These are phyloP conservation scores for Bradypus variegatus DNA, from an alignment of 2,797 vertebrate genomes.

Conservation along the genomic window DNA sequence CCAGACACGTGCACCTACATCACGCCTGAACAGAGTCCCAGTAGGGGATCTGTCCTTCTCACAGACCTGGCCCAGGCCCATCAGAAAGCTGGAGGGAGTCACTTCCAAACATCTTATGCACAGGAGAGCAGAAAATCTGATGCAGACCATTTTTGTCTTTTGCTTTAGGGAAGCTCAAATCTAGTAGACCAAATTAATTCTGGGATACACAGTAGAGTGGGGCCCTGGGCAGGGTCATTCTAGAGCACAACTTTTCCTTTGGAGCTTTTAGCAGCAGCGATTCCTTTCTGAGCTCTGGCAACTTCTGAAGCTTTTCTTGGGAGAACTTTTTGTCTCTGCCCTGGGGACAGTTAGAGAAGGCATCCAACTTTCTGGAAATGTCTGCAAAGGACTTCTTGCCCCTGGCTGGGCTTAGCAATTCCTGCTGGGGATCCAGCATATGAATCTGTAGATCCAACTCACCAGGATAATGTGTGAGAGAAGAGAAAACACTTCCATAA, in stretches of 20 bases:
- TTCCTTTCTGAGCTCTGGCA: background rate
- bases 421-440: background rate
- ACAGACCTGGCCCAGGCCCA: slow-evolving; percentile 64
- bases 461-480: background rate
- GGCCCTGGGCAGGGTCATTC: slow-evolving; percentile 4
- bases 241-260: slow-evolving; percentile 48
- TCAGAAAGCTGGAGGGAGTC: slow-evolving; percentile 58
- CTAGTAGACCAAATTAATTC: slow-evolving; percentile 45
- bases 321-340: background rate
- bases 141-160: slow-evolving; percentile 42
- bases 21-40: slow-evolving; percentile 68
- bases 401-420: background rate
- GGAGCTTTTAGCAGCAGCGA: slow-evolving; percentile 37
- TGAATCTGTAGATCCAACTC: background rate
- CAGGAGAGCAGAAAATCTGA: slow-evolving; percentile 38
- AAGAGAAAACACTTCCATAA: background rate
- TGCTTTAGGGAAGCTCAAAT: slow-evolving; percentile 52
- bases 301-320: slow-evolving; percentile 11
- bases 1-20: slow-evolving; percentile 74
- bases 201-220: background rate
- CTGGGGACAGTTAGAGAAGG: slow-evolving; percentile 22
- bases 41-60: slow-evolving; percentile 72
- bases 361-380: background rate
- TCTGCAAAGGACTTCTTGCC: background rate
- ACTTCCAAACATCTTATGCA: slow-evolving; percentile 50